These are phyloP conservation scores for Chinchilla lanigera DNA, from an alignment of 2,113 vertebrate species.

Conservation along the genomic window DNA sequence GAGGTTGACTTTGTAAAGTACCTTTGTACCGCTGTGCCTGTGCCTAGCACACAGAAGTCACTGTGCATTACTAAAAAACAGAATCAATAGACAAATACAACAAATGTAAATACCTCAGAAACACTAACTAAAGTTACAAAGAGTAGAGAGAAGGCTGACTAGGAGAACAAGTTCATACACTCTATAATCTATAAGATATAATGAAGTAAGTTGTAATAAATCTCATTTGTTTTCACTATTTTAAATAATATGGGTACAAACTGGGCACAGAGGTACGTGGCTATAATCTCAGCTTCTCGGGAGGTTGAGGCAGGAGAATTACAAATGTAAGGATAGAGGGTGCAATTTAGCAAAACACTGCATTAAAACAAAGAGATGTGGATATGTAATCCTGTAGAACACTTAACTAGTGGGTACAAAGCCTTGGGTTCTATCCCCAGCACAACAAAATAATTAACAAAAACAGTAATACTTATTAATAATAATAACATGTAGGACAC, in stretches of 20 bases:
- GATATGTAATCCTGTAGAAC: neutral
- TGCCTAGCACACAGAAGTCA: neutral
- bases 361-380: neutral
- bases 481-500: neutral
- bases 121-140: conserved; percentile 1
- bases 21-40: neutral
- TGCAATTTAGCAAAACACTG: neutral
- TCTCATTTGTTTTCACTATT: conserved; percentile 3
- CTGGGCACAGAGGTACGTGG: neutral
- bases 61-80: neutral
- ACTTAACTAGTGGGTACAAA: neutral
- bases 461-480: neutral
- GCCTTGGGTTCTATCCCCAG: neutral
- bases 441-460: neutral
- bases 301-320: neutral
- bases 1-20: neutral
- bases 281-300: neutral
- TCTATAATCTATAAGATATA: neutral
- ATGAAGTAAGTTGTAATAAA: neutral
- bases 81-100: neutral
- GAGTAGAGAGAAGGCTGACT: conserved; percentile 18
- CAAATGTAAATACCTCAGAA: neutral
- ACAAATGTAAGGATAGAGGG: neutral
- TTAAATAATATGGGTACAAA: neutral
- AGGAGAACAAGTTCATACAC: neutral